Percentiles rank a stretch among this genome's conserved stretches.
Conservation (phyloP, 35 echinoderm and acorn worm species). For the Chiridota heheva region DNA sequence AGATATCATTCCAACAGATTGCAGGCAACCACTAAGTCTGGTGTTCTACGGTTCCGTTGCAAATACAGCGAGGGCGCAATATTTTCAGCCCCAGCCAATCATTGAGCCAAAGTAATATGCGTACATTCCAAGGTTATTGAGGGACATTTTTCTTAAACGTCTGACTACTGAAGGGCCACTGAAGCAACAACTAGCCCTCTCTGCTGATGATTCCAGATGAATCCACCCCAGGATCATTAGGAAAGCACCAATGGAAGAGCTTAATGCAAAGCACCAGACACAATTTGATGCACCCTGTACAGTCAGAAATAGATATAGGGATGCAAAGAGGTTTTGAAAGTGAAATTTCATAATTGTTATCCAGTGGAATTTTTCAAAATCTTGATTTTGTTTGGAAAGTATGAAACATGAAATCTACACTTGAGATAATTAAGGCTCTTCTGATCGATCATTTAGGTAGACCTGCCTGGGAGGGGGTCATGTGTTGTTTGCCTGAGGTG, state of each 20-base stretch:
- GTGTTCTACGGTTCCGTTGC: background rate
- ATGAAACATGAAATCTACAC: too few species aligned
- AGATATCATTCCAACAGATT: conserved; percentile 19
- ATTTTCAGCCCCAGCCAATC: conserved; percentile 16
- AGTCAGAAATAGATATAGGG: too few species aligned
- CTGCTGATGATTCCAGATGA: conserved; percentile 4
- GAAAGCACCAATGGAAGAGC: conserved; percentile 20
- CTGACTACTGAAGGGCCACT: background rate
- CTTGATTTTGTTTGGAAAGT: too few species aligned
- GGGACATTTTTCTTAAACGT: background rate
- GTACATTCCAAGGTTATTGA: conserved; percentile 5
- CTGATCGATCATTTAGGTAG: too few species aligned
- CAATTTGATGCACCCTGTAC: conserved; percentile 14
- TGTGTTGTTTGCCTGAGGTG: too few species aligned
- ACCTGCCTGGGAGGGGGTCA: too few species aligned
- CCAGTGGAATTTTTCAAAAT: too few species aligned
- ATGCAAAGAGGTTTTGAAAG: too few species aligned
- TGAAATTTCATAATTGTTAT: too few species aligned
- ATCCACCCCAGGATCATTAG: conserved; percentile 33
- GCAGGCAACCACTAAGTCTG: conserved; percentile 14
- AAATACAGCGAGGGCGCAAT: conserved; percentile 4
- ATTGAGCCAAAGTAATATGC: conserved; percentile 10
- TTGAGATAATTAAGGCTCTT: too few species aligned
- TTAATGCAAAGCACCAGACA: conserved; percentile 7
- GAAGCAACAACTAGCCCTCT: conserved; percentile 10